Base-by-base conservation (phyloP, 2,113 vertebrate genomes). In the Dipodomys ordii region DNA sequence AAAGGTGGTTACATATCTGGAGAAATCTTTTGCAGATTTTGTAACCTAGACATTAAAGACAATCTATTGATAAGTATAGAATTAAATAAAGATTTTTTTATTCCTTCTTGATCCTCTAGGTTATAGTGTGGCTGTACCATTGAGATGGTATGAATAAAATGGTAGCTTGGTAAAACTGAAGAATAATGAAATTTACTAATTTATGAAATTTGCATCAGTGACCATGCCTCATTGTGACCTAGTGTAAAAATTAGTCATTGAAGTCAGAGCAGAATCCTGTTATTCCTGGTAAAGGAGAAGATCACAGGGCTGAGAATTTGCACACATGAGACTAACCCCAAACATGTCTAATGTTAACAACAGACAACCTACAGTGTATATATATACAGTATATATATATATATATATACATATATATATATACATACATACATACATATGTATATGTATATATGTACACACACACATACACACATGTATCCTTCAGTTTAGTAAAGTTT, bases 81-180 rank as follows among this genome's bases (percentile, higher is more conserved):
- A 44, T 90, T 84, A 83, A 74, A 53, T 77, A 71, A 67, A 79
- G 72, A 0, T 62, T 81, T 83, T 83, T 72, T 25, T 65, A 62
- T 15, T 57, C 76, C 20, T 90, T 73, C 57, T 1, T 77, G 30
- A 77, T 92, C 1, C 4, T 83, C 35, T 80, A 39, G 83, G 62
- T 92, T 77, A 73, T 1, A 30, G 35, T 8, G 39, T 86, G 39
- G 6, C 53, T 83, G 30, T 86, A 84, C 30, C 53, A 92, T 22
- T 74, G 44, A 83, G 80, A 74, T 76, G 81, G 57, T 72, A 64
- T 90, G 53, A 91, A 49, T 92, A 82, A 88, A 80, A 73, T 10
- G 64, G 23, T 85, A 16, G 10, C 46, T 81, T 91, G 67, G 19
- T 87, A 88, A 94, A 80, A 53, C 12, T 46, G 78, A 92, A 74